Conservation (phyloP, 2,888 invertebrate genomes). For the Phrixothrix hirtus region DNA sequence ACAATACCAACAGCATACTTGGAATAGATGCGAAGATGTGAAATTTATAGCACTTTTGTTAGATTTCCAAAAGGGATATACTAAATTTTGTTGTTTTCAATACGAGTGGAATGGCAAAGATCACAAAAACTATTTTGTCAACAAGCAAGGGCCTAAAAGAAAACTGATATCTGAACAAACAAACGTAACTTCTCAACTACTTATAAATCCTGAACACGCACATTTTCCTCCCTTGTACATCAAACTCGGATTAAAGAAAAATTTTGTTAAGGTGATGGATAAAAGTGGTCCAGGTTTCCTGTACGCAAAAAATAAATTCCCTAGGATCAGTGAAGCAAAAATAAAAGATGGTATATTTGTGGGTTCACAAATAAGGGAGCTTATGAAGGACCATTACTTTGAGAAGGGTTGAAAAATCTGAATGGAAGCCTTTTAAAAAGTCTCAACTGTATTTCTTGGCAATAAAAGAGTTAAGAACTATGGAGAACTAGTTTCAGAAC, state of each 20-base stretch:
- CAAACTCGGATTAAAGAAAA: slow-evolving; percentile 20
- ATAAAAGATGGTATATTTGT: slow-evolving; percentile 28
- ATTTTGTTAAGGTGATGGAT: slow-evolving; percentile 22
- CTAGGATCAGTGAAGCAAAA: slow-evolving; percentile 24
- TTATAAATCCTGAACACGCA: slow-evolving; percentile 4
- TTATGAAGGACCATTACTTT: background rate
- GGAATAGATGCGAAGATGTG: background rate
- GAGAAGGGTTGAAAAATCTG: no score
- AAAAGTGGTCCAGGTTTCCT: slow-evolving; percentile 9
- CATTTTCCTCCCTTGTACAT: no score
- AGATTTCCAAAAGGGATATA: background rate
- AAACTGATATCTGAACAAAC: no score
- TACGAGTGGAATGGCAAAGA: no score
- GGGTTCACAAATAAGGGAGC: slow-evolving; percentile 2
- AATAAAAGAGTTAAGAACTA: no score
- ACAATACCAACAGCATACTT: background rate
- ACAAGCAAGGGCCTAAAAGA: background rate
- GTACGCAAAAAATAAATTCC: slow-evolving; percentile 20
- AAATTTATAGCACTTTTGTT: slow-evolving; percentile 4
- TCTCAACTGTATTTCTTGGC: no score
- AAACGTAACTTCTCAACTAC: no score
- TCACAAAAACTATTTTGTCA: background rate
- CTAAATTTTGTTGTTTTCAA: slow-evolving; percentile 3
- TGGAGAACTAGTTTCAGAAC: no score
- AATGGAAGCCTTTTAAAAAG: no score